A percentile compares a stretch with the other conserved stretches of the same genome.
Conservation (phyloP, 2,888 invertebrate genomes). For the Siphlonurus alternatus region DNA sequence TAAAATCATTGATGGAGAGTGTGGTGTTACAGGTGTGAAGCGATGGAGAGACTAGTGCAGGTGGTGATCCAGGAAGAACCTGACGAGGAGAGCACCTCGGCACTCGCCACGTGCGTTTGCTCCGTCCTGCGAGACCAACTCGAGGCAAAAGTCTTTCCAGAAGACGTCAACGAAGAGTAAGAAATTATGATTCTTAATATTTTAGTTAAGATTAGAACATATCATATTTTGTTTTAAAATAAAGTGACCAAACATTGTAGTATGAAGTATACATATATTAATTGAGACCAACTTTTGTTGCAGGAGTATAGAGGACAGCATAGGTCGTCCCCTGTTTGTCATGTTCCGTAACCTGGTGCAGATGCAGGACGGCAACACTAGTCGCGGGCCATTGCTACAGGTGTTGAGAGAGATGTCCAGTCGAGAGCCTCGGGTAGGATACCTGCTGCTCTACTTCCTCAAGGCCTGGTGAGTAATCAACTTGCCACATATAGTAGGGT, state of each 20-base stretch:
- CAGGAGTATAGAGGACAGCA: conserved; percentile 49
- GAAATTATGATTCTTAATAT: conserved; percentile 3
- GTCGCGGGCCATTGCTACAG: conserved; percentile 58
- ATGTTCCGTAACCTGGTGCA: conserved; percentile 70
- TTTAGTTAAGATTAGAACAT: not conserved
- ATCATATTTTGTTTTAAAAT: not conserved
- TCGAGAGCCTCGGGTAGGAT: conserved; percentile 58
- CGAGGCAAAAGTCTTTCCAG: conserved; percentile 29
- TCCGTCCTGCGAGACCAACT: conserved; percentile 35
- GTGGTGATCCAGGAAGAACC: conserved; percentile 39
- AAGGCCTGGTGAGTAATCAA: conserved; percentile 46
- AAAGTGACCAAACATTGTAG: conserved; percentile 2
- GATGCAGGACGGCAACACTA: conserved; percentile 51
- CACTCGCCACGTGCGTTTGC: conserved; percentile 40
- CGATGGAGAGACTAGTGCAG: conserved; percentile 45
- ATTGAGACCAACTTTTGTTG: no score
- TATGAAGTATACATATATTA: no score
- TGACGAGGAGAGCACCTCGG: conserved; percentile 38
- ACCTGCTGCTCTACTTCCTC: conserved; percentile 73
- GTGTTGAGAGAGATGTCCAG: conserved; percentile 64
- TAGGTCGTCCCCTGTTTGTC: conserved; percentile 70
- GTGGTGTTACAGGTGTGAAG: conserved; percentile 33
- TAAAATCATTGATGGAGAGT: not conserved
- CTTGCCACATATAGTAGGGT: no score
- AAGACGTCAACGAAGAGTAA: conserved; percentile 31